Base-by-base conservation (phyloP, 2,797 vertebrate genomes). In the Malacoctenus gilli region DNA sequence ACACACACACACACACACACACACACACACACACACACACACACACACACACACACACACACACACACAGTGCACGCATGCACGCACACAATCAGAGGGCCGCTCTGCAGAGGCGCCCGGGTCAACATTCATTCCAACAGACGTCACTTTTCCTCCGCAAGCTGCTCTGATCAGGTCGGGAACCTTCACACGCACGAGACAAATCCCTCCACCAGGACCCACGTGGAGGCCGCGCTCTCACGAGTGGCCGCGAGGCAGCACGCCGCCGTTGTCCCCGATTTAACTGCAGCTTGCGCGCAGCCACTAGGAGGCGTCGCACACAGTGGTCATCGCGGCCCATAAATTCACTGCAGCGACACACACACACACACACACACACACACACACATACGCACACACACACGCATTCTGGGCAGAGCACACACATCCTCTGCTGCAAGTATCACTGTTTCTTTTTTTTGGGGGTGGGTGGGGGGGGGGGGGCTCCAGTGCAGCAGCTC, bases 261-360 rank as follows among this genome's bases (percentile, higher is more conserved):
- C 22, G 22, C n/a, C n/a, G 8, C 4, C 16, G n/a, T 23, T 35
- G 23, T 54, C 38, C 38, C 34, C 6, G 20, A 16, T 64, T 42
- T 37, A 46, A 55, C 52, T 35, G 32, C 18, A 58, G 57, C 43
- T 31, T n/a, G 36, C 43, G 23, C 16, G 32, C 18, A 49, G 37
- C 23, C 34, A 15, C 57, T 64, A 39, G 37, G 68, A 68, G 51
- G 51, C 59, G 21, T 34, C 49, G 4, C 2, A 37, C 28, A 75
- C 58, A 56, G 36, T 52, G 31, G 66, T 74, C 69, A 59, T 60
- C 41, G 47, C 34, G 4, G 37, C 15, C 36, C 47, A 66, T 63
- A 48, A 54, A 79, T 39, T 59, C 32, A 42, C 22, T 34, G 5
- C 31, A 37, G 8, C 34, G 4, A 46, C 50, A 46, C 11, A 38